Conservation (phyloP, 2,797 vertebrate species). For the Distichodus sexfasciatus region DNA sequence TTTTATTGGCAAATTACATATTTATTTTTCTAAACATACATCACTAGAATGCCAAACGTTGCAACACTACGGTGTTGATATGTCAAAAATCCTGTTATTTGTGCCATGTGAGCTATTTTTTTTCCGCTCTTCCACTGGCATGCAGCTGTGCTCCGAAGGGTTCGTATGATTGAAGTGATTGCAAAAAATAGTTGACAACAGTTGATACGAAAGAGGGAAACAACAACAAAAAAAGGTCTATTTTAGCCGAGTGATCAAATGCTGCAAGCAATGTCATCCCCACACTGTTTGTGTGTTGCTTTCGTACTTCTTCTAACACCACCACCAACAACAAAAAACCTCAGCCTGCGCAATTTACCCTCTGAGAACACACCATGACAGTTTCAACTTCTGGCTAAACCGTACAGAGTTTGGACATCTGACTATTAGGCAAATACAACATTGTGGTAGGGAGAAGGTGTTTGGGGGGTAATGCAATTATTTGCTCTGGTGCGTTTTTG, state of each 20-base stretch:
- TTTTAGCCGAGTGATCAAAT: constrained; percentile 63
- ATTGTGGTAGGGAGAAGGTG: constrained; percentile 16
- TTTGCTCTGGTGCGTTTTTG: constrained; percentile 30
- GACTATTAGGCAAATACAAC: constrained; percentile 40
- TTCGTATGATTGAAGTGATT: constrained; percentile 18
- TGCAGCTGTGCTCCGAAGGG: constrained; percentile 15
- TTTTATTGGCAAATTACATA: too few species aligned
- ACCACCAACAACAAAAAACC: constrained; percentile 35
- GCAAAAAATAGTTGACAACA: constrained; percentile 33
- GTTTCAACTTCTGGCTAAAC: not conserved
- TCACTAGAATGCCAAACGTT: not conserved
- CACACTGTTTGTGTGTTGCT: constrained; percentile 59
- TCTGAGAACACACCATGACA: not conserved
- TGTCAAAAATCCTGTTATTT: not conserved
- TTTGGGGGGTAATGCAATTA: constrained; percentile 36
- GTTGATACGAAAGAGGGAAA: constrained; percentile 49
- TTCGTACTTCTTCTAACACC: too few species aligned
- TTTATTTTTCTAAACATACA: not conserved
- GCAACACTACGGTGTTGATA: not conserved
- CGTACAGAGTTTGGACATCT: constrained; percentile 12
- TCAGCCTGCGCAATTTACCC: constrained; percentile 1
- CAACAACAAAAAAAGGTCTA: constrained; percentile 53
- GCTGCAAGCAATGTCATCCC: constrained; percentile 66
- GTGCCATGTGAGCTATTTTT: not conserved
- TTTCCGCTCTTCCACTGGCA: not conserved